Evolutionary conservation across 2,113 vertebrate species (phyloP), one percentile per base, ranked within the genome.

Genomic region (Alligator mississippiensis): DNA sequence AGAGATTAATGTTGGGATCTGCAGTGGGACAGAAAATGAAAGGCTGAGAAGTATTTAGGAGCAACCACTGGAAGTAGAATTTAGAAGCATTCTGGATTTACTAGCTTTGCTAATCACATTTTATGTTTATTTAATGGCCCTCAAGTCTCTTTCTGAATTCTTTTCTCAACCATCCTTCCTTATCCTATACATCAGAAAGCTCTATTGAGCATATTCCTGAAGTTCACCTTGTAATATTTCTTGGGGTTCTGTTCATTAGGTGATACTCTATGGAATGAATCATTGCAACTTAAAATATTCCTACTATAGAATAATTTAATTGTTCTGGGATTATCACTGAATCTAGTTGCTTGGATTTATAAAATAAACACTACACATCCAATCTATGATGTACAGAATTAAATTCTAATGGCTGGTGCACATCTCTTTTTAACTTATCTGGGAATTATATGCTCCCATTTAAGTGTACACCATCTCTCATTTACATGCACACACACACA

Each of bases 381-480:
- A 21, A 9, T 22, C 54, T 12, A 1, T 24, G 38, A 34, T 24
- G 14, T 47, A 4, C 15, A 11, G 38, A 60, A 38, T 9, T 6
- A 30, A 11, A 22, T 77, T 68, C 13, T 74, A 21, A 38, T 57
- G 5, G 1, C 16, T 0, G 3, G 34, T 66, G 72, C 59, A 30
- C 54, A 0, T 1, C 0, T 6, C 3, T 11, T 68, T 68, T 38
- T 27, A 38, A 28, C 14, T 30, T 55, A 18, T 1, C 1, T 54
- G 77, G 77, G 14, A n/a, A 47, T 47, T 9, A 9, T 47, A 47
- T 47, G 47, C 47, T 47, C 47, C 47, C 47, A 47, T 47, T 8
- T 47, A 47, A 47, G 47, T 9, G 34, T 34, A 34, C 34, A 34
- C 34, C 34, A 34, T 34, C 34, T 4, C 34, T 34, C 34, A 34